Evolutionary conservation across 2,888 invertebrate genomes (phyloP).

Genomic region (Eustalomyia histrio): DNA sequence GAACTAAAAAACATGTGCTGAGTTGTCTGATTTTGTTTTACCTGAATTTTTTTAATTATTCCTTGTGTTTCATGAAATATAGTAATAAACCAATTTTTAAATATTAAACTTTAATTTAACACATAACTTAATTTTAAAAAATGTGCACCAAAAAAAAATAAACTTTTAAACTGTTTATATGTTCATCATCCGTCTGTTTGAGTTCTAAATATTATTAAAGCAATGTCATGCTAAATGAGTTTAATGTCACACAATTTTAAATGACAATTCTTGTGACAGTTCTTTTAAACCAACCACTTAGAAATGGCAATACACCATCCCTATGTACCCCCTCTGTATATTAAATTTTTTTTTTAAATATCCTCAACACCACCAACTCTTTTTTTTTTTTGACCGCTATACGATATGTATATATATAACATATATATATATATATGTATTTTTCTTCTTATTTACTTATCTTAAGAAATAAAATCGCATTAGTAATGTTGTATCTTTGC

Average conservation of each 20-base stretch:
- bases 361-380: neutral
- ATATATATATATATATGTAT: too few relatives aligned
- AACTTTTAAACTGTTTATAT: neutral
- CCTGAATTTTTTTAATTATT: too few relatives aligned
- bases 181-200: neutral
- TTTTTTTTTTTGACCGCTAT: slow-evolving; percentile 19
- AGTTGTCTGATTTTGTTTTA: too few relatives aligned
- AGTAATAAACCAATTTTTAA: too few relatives aligned
- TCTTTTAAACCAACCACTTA: neutral
- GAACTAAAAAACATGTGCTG: too few relatives aligned
- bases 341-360: slow-evolving; percentile 16
- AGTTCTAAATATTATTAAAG: neutral
- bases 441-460: neutral
- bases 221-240: neutral
- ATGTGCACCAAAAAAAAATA: neutral
- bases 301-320: neutral
- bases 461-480: slow-evolving; percentile 36
- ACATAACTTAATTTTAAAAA: neutral
- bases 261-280: neutral
- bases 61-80: too few relatives aligned
- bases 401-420: too few relatives aligned
- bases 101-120: too few relatives aligned
- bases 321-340: neutral
- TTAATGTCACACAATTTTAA: neutral
- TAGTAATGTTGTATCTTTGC: slow-evolving; percentile 18